A percentile compares a stretch with the other conserved stretches of the same genome.
Conservation (phyloP, 2,113 vertebrate species). For the Coptodon bakossiorum region DNA sequence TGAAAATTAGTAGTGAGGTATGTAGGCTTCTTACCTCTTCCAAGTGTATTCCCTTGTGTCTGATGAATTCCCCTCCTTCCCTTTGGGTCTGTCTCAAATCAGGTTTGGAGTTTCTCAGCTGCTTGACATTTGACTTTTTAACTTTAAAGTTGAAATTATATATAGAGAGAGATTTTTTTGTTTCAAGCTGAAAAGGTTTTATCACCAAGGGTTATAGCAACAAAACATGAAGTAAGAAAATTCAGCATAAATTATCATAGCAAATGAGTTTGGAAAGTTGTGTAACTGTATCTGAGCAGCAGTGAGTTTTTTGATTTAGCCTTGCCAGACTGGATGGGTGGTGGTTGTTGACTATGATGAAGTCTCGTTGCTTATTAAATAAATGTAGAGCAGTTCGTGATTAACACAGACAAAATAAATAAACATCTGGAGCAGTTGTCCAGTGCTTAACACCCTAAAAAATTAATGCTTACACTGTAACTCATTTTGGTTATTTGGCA, state of each 20-base stretch:
- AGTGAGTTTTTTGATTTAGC: not conserved
- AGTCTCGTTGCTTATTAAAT: not conserved
- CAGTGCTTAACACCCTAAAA: not conserved
- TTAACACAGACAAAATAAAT: not conserved
- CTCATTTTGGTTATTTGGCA: not conserved
- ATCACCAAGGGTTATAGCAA: not conserved
- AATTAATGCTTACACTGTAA: not conserved
- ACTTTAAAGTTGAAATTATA: not conserved
- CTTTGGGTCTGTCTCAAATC: constrained; percentile 15
- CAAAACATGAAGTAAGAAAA: not conserved
- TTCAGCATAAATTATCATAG: not conserved
- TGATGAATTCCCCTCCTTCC: not conserved
- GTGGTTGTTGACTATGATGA: not conserved
- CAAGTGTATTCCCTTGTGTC: constrained; percentile 21
- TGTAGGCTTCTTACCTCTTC: constrained; percentile 19
- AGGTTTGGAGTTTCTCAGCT: constrained; percentile 2
- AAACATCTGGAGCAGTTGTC: not conserved
- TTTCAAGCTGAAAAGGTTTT: not conserved
- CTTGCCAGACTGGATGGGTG: not conserved
- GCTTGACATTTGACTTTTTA: not conserved
- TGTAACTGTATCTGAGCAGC: not conserved
- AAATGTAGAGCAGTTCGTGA: not conserved
- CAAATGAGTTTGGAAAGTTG: not conserved
- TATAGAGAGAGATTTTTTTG: not conserved
- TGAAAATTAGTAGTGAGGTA: constrained; percentile 31